These are phyloP conservation scores for Troilus luridus DNA, from an alignment of 2,888 invertebrate species.

Conservation along the genomic window DNA sequence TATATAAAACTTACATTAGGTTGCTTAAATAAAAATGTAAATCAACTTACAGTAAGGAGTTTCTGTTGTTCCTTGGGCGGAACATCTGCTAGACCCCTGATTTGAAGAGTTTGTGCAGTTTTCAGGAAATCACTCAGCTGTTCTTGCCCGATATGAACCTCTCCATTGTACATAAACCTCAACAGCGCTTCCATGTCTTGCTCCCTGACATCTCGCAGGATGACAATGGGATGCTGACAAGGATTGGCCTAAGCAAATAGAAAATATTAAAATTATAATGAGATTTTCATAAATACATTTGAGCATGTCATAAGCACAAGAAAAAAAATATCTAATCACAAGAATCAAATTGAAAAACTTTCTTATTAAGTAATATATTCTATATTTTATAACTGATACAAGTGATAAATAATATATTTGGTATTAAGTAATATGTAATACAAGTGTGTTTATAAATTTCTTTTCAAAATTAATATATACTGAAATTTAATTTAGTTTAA, in stretches of 20 bases:
- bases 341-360: not conserved
- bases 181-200: slow-evolving; percentile 77
- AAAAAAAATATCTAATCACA: no score
- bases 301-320: not conserved
- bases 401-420: no score
- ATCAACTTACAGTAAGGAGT: slow-evolving; percentile 78
- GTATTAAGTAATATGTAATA: no score
- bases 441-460: no score
- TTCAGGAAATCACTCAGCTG: slow-evolving; percentile 78
- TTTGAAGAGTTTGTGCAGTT: slow-evolving; percentile 79
- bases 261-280: slow-evolving; percentile 64
- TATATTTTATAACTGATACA: no score
- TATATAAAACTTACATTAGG: not conserved
- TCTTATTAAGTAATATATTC: no score
- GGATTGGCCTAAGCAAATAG: slow-evolving; percentile 77
- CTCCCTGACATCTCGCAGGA: slow-evolving; percentile 80
- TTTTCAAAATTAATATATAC: no score
- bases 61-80: slow-evolving; percentile 74
- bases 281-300: not conserved
- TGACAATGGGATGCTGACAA: slow-evolving; percentile 82
- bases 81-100: slow-evolving; percentile 78
- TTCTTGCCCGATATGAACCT: slow-evolving; percentile 81
- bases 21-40: not conserved
- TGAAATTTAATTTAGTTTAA: no score
- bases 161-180: slow-evolving; percentile 82